Conservation (phyloP, 2,113 vertebrate genomes). For the Dipodomys merriami region DNA sequence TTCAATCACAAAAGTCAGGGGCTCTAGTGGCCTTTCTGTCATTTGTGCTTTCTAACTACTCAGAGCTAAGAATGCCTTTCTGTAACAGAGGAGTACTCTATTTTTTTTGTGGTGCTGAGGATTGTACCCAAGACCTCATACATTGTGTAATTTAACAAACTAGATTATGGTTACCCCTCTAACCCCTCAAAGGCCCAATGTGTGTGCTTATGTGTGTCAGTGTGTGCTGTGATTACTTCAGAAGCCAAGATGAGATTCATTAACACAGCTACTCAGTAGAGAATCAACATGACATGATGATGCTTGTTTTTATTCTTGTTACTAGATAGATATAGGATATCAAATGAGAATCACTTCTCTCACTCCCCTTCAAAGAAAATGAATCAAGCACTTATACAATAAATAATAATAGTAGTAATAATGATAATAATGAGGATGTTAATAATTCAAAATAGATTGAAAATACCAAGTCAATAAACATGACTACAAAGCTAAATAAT, state of each 20-base stretch:
- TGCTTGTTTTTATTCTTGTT: background rate
- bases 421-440: too few species aligned
- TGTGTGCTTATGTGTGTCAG: background rate
- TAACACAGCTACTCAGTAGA: background rate
- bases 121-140: background rate
- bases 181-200: background rate
- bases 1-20: background rate
- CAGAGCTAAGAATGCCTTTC: background rate
- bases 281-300: background rate
- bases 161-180: background rate
- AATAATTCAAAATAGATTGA: conserved; percentile 36
- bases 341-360: background rate
- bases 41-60: background rate
- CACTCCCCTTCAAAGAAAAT: conserved; percentile 9
- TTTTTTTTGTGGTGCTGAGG: background rate
- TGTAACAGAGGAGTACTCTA: background rate
- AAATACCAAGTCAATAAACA: background rate
- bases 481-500: conserved; percentile 27
- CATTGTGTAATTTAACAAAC: background rate
- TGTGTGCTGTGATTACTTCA: background rate
- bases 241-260: background rate
- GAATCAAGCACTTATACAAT: conserved; percentile 30
- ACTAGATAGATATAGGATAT: background rate
- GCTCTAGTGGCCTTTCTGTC: background rate
- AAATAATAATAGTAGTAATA: background rate